These are phyloP conservation scores for Mystacornis crossleyi DNA, from an alignment of 2,113 vertebrate species.

Conservation along the genomic window DNA sequence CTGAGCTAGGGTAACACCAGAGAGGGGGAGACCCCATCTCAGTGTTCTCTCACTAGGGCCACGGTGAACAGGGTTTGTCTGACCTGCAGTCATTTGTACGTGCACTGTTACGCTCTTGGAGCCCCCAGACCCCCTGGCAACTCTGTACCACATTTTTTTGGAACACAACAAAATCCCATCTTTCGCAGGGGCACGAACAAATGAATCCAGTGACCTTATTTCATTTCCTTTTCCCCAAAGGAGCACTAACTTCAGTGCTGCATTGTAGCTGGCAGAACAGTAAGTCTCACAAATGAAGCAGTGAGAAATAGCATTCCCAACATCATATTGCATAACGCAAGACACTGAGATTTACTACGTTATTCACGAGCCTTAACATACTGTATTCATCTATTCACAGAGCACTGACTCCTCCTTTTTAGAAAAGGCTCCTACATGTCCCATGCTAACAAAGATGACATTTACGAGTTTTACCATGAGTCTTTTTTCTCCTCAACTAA, in stretches of 20 bases:
- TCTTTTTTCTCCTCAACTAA: constrained; percentile 4
- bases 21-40: rapidly evolving
- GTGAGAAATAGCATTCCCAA: neutral
- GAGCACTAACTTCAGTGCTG: neutral
- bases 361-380: neutral
- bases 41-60: neutral
- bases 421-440: neutral
- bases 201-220: neutral
- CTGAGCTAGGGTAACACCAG: neutral
- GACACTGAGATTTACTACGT: neutral
- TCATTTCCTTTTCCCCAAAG: neutral
- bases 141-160: neutral
- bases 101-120: rapidly evolving
- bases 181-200: neutral
- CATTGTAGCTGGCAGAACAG: neutral
- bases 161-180: neutral
- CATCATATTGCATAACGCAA: neutral
- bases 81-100: neutral
- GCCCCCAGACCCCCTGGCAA: neutral
- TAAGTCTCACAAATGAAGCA: neutral
- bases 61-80: neutral
- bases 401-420: neutral
- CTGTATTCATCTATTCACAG: constrained; percentile 7
- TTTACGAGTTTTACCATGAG: neutral
- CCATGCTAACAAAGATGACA: constrained; percentile 51